Conservation (phyloP, 2,113 vertebrate species). For the Oceanites oceanicus region DNA sequence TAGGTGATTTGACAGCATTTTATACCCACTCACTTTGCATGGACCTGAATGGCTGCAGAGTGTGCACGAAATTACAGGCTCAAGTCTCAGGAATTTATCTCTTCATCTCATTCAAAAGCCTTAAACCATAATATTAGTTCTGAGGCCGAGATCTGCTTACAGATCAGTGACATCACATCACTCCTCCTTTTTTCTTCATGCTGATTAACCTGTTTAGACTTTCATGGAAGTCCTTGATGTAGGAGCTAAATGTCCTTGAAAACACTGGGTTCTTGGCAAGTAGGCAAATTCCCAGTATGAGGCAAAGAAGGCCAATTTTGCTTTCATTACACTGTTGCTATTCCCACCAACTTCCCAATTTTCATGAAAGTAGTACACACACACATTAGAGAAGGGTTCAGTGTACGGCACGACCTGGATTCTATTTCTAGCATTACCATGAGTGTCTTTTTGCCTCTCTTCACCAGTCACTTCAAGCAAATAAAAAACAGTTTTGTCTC, state of each 20-base stretch:
- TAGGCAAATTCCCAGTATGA: conserved; percentile 67
- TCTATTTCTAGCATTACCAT: conserved; percentile 42
- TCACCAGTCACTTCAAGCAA: background rate
- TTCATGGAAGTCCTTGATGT: conserved; percentile 45
- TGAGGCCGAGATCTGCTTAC: conserved; percentile 53
- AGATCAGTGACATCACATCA: conserved; percentile 50
- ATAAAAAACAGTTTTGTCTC: background rate
- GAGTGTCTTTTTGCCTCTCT: conserved; percentile 19
- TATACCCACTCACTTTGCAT: background rate
- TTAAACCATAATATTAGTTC: conserved; percentile 58
- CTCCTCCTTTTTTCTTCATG: conserved; percentile 11
- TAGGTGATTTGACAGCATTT: conserved; percentile 3
- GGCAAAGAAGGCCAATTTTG: conserved; percentile 53
- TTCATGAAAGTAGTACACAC: conserved; percentile 52
- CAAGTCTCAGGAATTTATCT: background rate
- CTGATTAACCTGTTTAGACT: conserved; percentile 65
- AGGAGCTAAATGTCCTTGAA: conserved; percentile 56
- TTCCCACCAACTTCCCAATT: conserved; percentile 64
- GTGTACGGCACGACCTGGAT: conserved; percentile 49
- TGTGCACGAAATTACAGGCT: background rate
- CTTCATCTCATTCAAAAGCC: conserved; percentile 26
- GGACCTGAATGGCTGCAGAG: background rate
- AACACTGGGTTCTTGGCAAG: conserved; percentile 60
- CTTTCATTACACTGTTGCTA: conserved; percentile 59
- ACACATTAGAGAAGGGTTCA: background rate